Conservation (phyloP, 1,140 invertebrate species). For the Bombus waltoni region DNA sequence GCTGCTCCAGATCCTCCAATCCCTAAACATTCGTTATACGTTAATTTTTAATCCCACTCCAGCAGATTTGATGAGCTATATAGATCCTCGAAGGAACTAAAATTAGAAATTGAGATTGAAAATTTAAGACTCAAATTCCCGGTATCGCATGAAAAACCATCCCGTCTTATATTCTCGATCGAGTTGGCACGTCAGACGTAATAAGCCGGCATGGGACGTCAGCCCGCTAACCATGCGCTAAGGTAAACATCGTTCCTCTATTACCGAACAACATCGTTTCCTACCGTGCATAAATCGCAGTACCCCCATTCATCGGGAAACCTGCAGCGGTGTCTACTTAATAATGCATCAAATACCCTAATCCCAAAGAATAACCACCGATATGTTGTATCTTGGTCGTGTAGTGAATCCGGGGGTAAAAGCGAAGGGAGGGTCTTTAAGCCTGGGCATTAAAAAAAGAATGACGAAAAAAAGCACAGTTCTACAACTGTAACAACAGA, state of each 20-base stretch:
- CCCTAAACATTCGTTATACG: no score
- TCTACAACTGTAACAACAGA: slow-evolving; percentile 78
- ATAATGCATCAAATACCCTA: slow-evolving; percentile 70
- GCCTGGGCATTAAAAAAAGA: slow-evolving; percentile 51
- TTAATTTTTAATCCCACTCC: no score
- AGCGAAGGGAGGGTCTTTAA: slow-evolving; percentile 49
- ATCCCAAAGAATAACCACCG: slow-evolving; percentile 68
- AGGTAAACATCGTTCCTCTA: slow-evolving; percentile 36
- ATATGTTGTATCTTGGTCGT: slow-evolving; percentile 35
- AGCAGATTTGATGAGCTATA: no score
- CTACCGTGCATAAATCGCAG: slow-evolving; percentile 38
- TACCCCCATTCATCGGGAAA: slow-evolving; percentile 37
- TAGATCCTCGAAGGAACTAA: no score
- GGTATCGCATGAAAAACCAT: no score
- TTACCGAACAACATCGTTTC: background rate
- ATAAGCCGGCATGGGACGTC: slow-evolving; percentile 23
- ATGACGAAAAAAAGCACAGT: slow-evolving; percentile 21
- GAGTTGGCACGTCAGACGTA: slow-evolving; percentile 12
- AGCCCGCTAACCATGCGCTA: slow-evolving; percentile 40
- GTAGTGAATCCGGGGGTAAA: background rate
- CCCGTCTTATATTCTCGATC: background rate
- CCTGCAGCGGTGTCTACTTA: slow-evolving; percentile 75
- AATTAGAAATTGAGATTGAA: no score
- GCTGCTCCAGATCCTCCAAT: no score
- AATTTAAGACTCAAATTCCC: no score